Evolutionary conservation across 2,113 vertebrate species (phyloP), one percentile per base, ranked within the genome.

Genomic region (Hippocampus abdominalis): DNA sequence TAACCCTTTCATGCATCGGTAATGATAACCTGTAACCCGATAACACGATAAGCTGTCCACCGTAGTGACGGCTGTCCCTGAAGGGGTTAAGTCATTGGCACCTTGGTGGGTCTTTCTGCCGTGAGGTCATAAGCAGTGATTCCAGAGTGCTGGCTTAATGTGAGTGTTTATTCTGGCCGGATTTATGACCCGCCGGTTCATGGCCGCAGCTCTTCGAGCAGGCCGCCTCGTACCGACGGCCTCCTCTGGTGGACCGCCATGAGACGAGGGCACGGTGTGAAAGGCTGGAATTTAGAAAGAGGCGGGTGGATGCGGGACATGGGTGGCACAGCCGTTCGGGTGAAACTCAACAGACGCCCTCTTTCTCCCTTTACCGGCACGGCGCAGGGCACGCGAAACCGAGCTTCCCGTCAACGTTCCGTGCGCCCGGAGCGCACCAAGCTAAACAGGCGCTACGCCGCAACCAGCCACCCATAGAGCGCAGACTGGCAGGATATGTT

Each of bases 281-380:
- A 91, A 78, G 88, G 82, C 53, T 27, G 78, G 81, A 77, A 87
- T 88, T 92, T 87, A 92, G 80, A 65, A 49, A 67, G n/a, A 67
- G n/a, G 71, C 84, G 89, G 85, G 88, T 72, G 25, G 64, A 39
- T 1, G 57, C 60, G 66, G 68, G 78, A 66, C 73, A 32, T 51
- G 64, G 70, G 69, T n/a, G 83, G 77, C 49, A 73, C 66, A 23
- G 73, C 77, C 75, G 44, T 46, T 46, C 4, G 15, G 73, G 69
- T 76, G 40, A 75, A 77, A 68, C 69, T 79, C 83, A 89, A 92
- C 90, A 90, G 84, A 76, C 84, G 73, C 66, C 20, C 77, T 83
- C 89, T 89, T 91, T 91, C 84, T 89, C 81, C 83, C 46, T 74
- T 91, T 91, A 87, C 87, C 87, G 86, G 88, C 90, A 91, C 85